These are phyloP conservation scores for Clunio marinus DNA, from an alignment of 2,888 invertebrate genomes.

Conservation along the genomic window DNA sequence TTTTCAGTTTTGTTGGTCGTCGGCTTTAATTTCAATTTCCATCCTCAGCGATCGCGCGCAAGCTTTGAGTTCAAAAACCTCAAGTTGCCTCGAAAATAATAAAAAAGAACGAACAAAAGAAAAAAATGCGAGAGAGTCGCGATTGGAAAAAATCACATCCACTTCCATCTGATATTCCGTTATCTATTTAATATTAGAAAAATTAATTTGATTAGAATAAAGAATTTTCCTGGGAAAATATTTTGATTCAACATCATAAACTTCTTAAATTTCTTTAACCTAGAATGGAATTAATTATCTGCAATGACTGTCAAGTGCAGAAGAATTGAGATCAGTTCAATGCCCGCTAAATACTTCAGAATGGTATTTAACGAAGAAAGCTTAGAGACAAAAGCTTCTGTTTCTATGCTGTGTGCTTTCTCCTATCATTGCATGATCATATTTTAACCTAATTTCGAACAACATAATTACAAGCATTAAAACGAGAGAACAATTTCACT, in stretches of 20 bases:
- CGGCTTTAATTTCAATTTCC: slow-evolving; percentile 26
- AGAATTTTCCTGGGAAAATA: not conserved
- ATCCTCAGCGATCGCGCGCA: slow-evolving; percentile 24
- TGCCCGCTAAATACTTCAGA: too few species aligned
- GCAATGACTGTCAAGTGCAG: not conserved
- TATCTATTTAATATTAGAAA: not conserved
- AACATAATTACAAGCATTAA: not conserved
- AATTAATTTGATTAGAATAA: not conserved
- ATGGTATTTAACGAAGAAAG: not conserved
- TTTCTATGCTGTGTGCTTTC: not conserved
- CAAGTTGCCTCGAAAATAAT: slow-evolving; percentile 38
- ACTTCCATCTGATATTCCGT: slow-evolving; percentile 38
- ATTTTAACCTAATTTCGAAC: slow-evolving; percentile 24
- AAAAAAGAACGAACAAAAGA: not conserved
- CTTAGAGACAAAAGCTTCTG: slow-evolving; percentile 1
- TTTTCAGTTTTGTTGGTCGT: slow-evolving; percentile 35
- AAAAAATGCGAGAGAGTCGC: not conserved
- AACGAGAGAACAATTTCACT: not conserved
- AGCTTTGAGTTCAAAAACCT: slow-evolving; percentile 30
- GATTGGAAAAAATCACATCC: slow-evolving; percentile 25
- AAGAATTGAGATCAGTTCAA: slow-evolving; percentile 38
- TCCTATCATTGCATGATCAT: slow-evolving; percentile 16
- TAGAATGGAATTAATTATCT: not conserved
- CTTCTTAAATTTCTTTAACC: not conserved
- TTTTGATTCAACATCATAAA: too few species aligned